Percentiles rank a stretch among this genome's conserved stretches.
phyloP scores from a whole-genome alignment of 2,797 vertebrate genomes.

The Schizopygopsis pylzovi region DNA sequence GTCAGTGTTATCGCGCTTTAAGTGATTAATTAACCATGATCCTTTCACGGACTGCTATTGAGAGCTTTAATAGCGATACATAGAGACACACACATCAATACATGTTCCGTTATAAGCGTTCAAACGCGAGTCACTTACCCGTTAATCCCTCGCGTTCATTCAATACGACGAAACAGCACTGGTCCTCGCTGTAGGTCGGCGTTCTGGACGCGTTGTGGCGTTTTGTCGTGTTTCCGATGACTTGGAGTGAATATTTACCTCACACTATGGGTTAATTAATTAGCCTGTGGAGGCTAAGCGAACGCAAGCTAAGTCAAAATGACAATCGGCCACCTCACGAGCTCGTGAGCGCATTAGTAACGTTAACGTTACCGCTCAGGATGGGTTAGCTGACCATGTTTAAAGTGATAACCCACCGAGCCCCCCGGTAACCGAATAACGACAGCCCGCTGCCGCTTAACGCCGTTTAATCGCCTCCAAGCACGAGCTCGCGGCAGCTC shows the following conservation, averaged over 20 bases:
- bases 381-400: neutral
- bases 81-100: neutral
- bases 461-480: conserved; percentile 45
- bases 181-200: neutral
- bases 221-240: neutral
- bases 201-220: neutral
- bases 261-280: conserved; percentile 7
- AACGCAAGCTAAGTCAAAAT: conserved; percentile 38
- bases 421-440: conserved; percentile 18
- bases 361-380: neutral
- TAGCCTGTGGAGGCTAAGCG: conserved; percentile 49
- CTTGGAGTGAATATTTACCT: neutral
- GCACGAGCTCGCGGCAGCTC: conserved; percentile 57
- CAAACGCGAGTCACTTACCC: conserved; percentile 28
- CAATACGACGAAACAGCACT: neutral
- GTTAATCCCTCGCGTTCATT: conserved; percentile 17
- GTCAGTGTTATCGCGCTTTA: neutral
- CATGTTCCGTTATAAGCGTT: conserved; percentile 18
- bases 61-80: neutral
- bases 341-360: conserved; percentile 16
- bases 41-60: neutral
- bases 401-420: neutral
- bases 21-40: neutral
- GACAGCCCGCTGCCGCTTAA: conserved; percentile 55
- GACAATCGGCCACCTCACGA: conserved; percentile 42